Conservation (phyloP, 2,797 vertebrate genomes). For the Lagocephalus sceleratus region DNA sequence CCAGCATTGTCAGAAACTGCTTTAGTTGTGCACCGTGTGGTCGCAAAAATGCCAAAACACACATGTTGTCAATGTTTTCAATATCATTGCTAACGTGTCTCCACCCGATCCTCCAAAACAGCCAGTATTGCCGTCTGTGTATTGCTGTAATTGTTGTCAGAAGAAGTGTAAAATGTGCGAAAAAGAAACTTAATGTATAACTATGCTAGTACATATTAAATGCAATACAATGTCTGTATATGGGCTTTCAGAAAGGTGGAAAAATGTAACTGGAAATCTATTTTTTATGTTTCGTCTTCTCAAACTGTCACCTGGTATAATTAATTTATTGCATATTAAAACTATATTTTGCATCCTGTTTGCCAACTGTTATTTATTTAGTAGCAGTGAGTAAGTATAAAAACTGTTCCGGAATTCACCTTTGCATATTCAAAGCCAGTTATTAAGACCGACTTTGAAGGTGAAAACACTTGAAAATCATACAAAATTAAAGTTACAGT, state of each 20-base stretch:
- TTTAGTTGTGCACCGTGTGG: conserved; percentile 18
- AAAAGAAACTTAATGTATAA: conserved; percentile 51
- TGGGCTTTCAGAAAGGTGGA: conserved; percentile 36
- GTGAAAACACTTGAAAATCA: too few relatives aligned
- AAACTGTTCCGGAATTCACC: not conserved
- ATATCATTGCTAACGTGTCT: conserved; percentile 50
- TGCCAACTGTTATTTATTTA: conserved; percentile 26
- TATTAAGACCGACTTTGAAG: too few relatives aligned
- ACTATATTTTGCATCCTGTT: conserved; percentile 73
- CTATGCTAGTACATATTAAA: conserved; percentile 59
- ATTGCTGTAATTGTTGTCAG: conserved; percentile 62
- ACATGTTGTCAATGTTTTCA: conserved; percentile 46
- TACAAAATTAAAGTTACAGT: not conserved
- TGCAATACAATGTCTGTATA: conserved; percentile 68
- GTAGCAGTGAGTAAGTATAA: not conserved
- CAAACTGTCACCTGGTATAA: conserved; percentile 60
- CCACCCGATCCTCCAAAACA: conserved; percentile 45
- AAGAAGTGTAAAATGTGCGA: conserved; percentile 50
- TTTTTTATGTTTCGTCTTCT: conserved; percentile 70
- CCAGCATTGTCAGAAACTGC: not conserved
- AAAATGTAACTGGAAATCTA: conserved; percentile 55
- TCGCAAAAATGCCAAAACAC: conserved; percentile 32
- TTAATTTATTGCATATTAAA: conserved; percentile 77
- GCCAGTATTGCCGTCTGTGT: conserved; percentile 61
- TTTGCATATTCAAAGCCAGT: too few relatives aligned